These are phyloP conservation scores for Empidonax alnorum DNA, from an alignment of 2,113 vertebrate species.

Conservation along the genomic window DNA sequence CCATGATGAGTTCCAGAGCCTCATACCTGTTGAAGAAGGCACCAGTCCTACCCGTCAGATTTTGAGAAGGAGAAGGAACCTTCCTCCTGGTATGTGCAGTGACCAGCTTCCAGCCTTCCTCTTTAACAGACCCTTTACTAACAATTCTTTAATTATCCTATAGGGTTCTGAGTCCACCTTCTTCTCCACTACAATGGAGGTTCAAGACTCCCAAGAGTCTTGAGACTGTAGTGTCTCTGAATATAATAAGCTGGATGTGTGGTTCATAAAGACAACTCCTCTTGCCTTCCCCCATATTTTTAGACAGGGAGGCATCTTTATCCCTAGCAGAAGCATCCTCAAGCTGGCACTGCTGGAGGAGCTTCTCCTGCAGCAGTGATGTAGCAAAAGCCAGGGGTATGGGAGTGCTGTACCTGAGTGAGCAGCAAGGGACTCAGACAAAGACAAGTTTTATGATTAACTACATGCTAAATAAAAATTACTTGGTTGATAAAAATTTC, in stretches of 20 bases:
- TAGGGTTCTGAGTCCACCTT: no score
- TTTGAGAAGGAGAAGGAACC: no score
- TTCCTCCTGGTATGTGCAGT: no score
- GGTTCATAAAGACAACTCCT: not conserved
- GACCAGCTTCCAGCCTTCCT: no score
- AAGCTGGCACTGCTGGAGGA: not conserved
- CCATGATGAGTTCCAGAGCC: no score
- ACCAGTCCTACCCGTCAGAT: no score
- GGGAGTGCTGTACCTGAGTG: not conserved
- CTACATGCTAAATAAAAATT: not conserved
- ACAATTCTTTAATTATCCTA: no score
- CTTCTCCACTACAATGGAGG: no score
- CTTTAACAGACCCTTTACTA: no score
- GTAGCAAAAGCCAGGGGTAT: not conserved
- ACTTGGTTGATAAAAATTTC: not conserved
- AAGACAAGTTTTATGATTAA: not conserved
- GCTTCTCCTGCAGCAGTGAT: not conserved
- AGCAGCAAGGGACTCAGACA: not conserved
- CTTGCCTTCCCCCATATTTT: not conserved
- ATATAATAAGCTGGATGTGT: not conserved
- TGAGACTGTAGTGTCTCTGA: no score
- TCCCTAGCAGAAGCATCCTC: not conserved
- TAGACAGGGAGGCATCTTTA: not conserved
- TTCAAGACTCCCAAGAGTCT: no score
- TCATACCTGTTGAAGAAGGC: no score